A percentile compares a stretch with the other conserved stretches of the same genome.
phyloP scores from a whole-genome alignment of 1,140 invertebrate species.

The Macrosteles quadrilineatus region DNA sequence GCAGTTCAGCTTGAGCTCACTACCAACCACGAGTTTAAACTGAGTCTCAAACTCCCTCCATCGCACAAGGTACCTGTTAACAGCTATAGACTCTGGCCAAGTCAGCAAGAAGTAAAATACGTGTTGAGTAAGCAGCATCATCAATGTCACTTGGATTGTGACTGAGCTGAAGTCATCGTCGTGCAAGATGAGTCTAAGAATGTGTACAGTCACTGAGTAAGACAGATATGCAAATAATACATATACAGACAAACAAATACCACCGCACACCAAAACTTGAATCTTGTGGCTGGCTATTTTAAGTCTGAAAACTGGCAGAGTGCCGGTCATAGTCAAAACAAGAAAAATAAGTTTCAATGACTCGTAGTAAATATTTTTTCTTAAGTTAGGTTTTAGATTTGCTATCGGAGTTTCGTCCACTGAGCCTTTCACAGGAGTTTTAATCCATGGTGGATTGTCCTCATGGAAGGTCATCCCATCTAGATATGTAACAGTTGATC shows the following conservation, averaged over 20 bases:
- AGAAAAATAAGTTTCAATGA: not conserved
- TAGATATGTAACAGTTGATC: not conserved
- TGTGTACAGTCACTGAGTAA: not conserved
- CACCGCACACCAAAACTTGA: not conserved
- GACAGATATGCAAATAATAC: not conserved
- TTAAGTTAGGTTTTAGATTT: not conserved
- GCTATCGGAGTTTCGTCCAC: not conserved
- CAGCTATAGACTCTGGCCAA: conserved; percentile 7
- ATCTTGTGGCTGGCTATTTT: not conserved
- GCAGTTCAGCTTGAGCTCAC: not conserved
- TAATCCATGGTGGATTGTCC: not conserved
- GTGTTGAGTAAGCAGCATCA: not conserved
- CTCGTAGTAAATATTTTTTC: not conserved
- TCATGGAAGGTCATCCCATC: not conserved
- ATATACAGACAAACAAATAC: not conserved
- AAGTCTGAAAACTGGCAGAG: not conserved
- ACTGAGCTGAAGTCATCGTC: conserved; percentile 9
- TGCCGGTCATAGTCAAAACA: not conserved
- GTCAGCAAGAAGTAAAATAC: conserved; percentile 7
- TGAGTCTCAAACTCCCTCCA: not conserved
- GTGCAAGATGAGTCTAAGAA: not conserved
- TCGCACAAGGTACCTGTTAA: not conserved
- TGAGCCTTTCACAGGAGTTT: not conserved
- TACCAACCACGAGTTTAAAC: not conserved
- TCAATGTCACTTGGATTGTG: not conserved